Conservation (phyloP, 2,888 invertebrate species). For the Acrobasis consociella region DNA sequence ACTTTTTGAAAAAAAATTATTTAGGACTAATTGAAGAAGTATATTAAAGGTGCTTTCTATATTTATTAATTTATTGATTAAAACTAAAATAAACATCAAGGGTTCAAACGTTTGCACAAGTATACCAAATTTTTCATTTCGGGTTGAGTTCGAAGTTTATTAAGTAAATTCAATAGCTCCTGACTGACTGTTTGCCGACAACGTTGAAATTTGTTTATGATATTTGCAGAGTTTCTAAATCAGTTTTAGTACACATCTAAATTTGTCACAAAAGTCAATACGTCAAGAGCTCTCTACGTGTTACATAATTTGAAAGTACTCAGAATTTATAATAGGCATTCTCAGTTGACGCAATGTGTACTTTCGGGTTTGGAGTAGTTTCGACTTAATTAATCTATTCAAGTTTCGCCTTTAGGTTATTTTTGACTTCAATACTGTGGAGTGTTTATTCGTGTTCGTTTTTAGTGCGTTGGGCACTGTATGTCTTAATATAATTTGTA, state of each 20-base stretch:
- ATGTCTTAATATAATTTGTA: constrained; percentile 5
- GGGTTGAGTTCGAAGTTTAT: neutral
- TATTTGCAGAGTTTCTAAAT: constrained; percentile 10
- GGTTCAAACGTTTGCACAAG: too few relatives aligned
- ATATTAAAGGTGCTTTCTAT: too few relatives aligned
- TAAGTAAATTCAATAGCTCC: constrained; percentile 4
- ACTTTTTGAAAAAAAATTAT: too few relatives aligned
- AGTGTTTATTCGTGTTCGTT: constrained; percentile 44
- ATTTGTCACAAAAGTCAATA: constrained; percentile 16
- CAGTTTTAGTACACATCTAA: constrained; percentile 5
- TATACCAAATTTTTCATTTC: neutral
- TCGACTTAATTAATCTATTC: constrained; percentile 50
- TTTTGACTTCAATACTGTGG: constrained; percentile 35
- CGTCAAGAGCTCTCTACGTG: constrained; percentile 5
- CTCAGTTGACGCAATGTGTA: constrained; percentile 24
- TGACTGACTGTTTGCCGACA: constrained; percentile 5
- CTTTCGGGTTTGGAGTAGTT: constrained; percentile 38
- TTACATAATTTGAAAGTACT: constrained; percentile 19
- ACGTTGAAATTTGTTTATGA: constrained; percentile 9
- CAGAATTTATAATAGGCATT: constrained; percentile 25
- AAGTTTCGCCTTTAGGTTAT: constrained; percentile 39
- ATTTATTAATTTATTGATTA: too few relatives aligned
- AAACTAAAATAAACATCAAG: too few relatives aligned
- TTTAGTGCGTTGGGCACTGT: constrained; percentile 30
- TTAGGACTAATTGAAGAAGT: too few relatives aligned